Conservation (phyloP, 2,113 vertebrate genomes). For the Grammomys surdaster region DNA sequence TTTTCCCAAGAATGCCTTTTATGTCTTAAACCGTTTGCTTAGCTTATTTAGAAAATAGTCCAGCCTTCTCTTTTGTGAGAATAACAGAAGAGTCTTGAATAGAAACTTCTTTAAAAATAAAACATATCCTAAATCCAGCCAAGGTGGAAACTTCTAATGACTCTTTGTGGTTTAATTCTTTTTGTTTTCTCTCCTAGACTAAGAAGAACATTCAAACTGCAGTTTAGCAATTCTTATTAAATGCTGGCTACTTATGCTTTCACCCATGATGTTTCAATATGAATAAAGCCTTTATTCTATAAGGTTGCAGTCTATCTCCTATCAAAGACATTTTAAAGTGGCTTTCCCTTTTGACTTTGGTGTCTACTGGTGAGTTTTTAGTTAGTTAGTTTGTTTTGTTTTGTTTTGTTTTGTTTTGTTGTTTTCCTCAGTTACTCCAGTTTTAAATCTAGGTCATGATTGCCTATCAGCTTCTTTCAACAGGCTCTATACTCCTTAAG, state of each 20-base stretch:
- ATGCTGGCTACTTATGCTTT: neutral
- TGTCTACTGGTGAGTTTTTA: neutral
- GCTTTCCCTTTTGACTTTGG: conserved; percentile 43
- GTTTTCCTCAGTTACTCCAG: conserved; percentile 7
- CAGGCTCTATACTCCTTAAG: neutral
- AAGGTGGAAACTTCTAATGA: neutral
- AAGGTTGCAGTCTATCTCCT: neutral
- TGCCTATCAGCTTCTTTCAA: conserved; percentile 60
- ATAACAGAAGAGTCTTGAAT: neutral
- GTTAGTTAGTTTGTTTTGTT: neutral
- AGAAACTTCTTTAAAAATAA: neutral
- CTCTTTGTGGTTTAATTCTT: neutral
- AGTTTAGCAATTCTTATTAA: conserved; percentile 16
- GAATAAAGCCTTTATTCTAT: conserved; percentile 48
- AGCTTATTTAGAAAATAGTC: conserved; percentile 17
- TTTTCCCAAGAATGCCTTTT: neutral
- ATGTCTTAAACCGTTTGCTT: conserved; percentile 4
- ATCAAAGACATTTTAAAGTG: conserved; percentile 55
- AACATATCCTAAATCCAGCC: neutral
- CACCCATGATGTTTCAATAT: conserved; percentile 13
- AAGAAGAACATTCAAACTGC: neutral
- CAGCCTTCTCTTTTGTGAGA: neutral
- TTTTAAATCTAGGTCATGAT: conserved; percentile 56
- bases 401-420: neutral
- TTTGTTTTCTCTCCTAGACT: neutral